These are phyloP conservation scores for Xiphydria camelus DNA, from an alignment of 2,888 invertebrate species.

Conservation along the genomic window DNA sequence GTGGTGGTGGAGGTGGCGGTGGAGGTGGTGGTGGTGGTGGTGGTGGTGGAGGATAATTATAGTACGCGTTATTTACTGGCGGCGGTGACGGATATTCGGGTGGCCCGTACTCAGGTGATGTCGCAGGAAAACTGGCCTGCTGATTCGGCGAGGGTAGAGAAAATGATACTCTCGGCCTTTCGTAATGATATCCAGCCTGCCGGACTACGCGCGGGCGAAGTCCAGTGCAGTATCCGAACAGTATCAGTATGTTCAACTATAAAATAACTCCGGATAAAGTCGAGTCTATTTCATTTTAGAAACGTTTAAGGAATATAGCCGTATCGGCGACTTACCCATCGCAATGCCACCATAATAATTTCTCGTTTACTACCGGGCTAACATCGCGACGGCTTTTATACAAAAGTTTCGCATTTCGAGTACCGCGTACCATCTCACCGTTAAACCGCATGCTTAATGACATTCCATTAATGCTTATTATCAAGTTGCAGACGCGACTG, in stretches of 20 bases:
- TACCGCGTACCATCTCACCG: slow-evolving; percentile 5
- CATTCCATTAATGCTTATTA: slow-evolving; percentile 27
- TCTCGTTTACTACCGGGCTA: slow-evolving; percentile 25
- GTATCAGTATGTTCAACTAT: slow-evolving; percentile 31
- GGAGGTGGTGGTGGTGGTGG: slow-evolving; percentile 12
- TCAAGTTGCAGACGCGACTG: slow-evolving; percentile 8
- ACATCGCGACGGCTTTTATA: slow-evolving; percentile 35
- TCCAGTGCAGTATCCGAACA: slow-evolving; percentile 23
- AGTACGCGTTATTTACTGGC: too few species aligned
- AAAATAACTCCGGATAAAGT: slow-evolving; percentile 10
- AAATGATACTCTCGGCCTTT: slow-evolving; percentile 37
- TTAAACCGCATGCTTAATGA: slow-evolving; percentile 33
- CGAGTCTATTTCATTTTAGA: not conserved
- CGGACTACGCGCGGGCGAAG: slow-evolving; percentile 24
- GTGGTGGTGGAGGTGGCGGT: not conserved
- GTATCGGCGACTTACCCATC: slow-evolving; percentile 39
- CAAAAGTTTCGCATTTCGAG: slow-evolving; percentile 15
- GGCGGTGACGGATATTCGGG: slow-evolving; percentile 6
- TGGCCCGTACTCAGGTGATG: slow-evolving; percentile 18
- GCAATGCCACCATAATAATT: slow-evolving; percentile 42
- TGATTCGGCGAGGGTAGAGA: slow-evolving; percentile 27
- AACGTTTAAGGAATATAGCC: not conserved
- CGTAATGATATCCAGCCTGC: slow-evolving; percentile 45
- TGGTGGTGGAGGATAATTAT: slow-evolving; percentile 5
- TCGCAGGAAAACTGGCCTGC: slow-evolving; percentile 11